Evolutionary conservation across 2,113 vertebrate genomes (phyloP).

Genomic region (Tursiops truncatus): DNA sequence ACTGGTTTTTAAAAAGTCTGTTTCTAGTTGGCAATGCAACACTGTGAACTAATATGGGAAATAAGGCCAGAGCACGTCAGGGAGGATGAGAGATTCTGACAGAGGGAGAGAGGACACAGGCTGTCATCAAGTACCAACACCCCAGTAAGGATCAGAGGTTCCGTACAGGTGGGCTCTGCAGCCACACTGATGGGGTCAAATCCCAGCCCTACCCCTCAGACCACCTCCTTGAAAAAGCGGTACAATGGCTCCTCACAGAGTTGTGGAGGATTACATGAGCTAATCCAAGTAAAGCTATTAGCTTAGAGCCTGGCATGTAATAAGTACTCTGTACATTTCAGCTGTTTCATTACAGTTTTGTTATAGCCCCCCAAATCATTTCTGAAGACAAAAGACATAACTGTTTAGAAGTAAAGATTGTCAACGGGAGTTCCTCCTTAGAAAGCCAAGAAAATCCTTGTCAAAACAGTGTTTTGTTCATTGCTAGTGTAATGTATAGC

Average conservation of each 20-base stretch:
- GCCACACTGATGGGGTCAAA: neutral
- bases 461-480: conserved; percentile 39
- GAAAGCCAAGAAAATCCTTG: conserved; percentile 43
- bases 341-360: neutral
- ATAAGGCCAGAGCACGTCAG: neutral
- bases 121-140: neutral
- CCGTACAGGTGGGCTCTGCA: neutral
- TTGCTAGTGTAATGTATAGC: neutral
- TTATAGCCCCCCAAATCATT: neutral
- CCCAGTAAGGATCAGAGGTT: neutral
- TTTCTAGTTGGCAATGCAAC: neutral
- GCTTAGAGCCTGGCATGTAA: neutral
- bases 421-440: conserved; percentile 28
- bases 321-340: neutral
- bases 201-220: neutral
- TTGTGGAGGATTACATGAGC: neutral
- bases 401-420: conserved; percentile 25
- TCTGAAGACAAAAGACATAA: conserved; percentile 39
- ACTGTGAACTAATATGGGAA: neutral
- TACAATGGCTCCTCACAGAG: neutral
- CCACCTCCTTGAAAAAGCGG: neutral
- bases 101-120: too few relatives aligned
- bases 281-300: neutral
- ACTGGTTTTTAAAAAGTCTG: neutral
- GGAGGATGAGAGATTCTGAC: neutral